phyloP scores from a whole-genome alignment of 2,113 vertebrate species.

The Lophotis ruficrista region DNA sequence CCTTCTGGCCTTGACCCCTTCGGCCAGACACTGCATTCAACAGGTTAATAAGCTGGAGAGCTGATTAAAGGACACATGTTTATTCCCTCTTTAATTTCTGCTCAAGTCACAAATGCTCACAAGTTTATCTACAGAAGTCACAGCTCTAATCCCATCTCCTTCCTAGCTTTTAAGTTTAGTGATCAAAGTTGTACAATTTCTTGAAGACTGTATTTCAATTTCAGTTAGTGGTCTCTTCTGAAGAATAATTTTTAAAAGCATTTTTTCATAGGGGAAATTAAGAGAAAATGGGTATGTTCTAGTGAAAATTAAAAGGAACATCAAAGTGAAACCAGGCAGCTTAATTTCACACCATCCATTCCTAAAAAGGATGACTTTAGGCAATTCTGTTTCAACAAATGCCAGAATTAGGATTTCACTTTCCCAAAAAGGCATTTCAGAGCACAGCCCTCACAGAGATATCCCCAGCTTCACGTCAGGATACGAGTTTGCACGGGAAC shows the following conservation, averaged over 20 bases:
- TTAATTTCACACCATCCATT: not conserved
- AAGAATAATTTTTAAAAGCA: not conserved
- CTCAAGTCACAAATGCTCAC: not conserved
- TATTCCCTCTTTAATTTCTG: not conserved
- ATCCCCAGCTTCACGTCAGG: not conserved
- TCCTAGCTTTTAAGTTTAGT: not conserved
- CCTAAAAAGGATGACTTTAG: not conserved
- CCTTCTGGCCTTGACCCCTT: not conserved
- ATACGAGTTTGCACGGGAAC: rapidly evolving
- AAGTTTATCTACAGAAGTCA: not conserved
- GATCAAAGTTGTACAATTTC: not conserved
- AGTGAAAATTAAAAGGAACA: not conserved
- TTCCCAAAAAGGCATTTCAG: not conserved
- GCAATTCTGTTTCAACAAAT: not conserved
- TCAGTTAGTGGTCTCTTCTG: not conserved
- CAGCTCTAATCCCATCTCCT: not conserved
- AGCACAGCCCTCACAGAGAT: not conserved
- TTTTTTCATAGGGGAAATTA: not conserved
- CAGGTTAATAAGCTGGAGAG: not conserved
- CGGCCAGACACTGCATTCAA: not conserved
- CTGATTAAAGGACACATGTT: not conserved
- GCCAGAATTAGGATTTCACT: not conserved
- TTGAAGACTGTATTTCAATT: not conserved
- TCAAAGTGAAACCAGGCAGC: not conserved
- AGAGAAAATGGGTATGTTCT: not conserved